Evolutionary conservation across 2,888 invertebrate species (phyloP).

Genomic region (Lithodes maja): DNA sequence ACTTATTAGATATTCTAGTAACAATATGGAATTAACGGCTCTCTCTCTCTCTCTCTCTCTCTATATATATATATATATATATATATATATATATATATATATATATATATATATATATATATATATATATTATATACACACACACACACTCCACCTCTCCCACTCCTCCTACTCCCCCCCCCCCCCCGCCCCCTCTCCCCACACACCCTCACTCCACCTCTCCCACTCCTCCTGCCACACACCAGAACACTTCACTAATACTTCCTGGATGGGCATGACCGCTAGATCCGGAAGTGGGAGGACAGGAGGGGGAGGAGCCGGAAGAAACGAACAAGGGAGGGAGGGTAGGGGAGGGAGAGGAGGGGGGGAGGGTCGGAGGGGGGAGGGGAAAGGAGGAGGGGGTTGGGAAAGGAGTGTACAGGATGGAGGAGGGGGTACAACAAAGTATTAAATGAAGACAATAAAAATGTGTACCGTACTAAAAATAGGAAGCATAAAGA

Average conservation of each 20-base stretch:
- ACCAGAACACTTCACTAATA: not conserved
- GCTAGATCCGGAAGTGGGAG: not conserved
- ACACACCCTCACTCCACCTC: no score
- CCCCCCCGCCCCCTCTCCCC: no score
- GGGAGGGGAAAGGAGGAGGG: not conserved
- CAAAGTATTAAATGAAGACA: not conserved
- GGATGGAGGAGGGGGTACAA: not conserved
- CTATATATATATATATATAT: not conserved
- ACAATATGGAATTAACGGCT: no score
- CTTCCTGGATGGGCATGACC: conserved; percentile 6
- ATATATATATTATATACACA: not conserved
- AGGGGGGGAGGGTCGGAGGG: not conserved
- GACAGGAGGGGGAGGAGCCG: conserved; percentile 11
- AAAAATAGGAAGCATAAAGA: not conserved
- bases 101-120: not conserved
- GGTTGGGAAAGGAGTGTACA: not conserved
- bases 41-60: no score
- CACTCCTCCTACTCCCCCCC: no score
- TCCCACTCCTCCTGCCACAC: no score
- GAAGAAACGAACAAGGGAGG: conserved; percentile 17
- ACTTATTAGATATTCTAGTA: no score
- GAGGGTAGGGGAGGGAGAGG: not conserved
- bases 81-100: conserved; percentile 20
- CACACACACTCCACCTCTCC: not conserved
- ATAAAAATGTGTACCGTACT: not conserved